Percentiles rank a stretch among this genome's conserved stretches.
Conservation (phyloP, 2,113 vertebrate species). For the Sitta europaea region DNA sequence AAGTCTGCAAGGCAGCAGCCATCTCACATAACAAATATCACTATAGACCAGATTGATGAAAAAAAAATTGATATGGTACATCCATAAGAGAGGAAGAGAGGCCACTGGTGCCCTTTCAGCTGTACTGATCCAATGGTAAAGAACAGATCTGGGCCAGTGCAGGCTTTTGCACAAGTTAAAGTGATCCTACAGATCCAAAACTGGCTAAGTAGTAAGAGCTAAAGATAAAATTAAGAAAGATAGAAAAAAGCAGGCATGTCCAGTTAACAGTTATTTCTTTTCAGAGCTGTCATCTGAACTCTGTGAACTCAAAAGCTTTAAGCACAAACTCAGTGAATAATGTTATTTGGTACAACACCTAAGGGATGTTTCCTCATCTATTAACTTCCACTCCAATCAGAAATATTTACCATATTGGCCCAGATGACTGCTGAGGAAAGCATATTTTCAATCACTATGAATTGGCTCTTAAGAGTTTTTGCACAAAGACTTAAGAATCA, state of each 20-base stretch:
- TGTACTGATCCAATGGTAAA: not conserved
- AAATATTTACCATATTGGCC: not conserved
- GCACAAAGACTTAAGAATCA: not conserved
- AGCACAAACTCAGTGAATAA: not conserved
- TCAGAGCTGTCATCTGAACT: not conserved
- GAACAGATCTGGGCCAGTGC: rapidly evolving
- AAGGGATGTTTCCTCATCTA: not conserved
- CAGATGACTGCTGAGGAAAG: not conserved
- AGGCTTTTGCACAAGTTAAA: not conserved
- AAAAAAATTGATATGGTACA: not conserved
- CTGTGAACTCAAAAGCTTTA: not conserved
- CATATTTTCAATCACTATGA: not conserved
- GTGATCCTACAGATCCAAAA: not conserved
- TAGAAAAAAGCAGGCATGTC: not conserved
- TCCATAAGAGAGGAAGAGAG: not conserved
- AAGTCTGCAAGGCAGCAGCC: not conserved
- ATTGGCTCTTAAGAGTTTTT: not conserved
- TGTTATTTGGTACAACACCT: not conserved
- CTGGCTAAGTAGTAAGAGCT: not conserved
- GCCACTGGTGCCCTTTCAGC: not conserved
- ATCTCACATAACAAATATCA: not conserved
- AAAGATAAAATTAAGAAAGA: not conserved
- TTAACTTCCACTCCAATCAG: not conserved
- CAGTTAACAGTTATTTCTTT: not conserved
- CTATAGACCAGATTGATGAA: not conserved